A percentile compares a stretch with the other conserved stretches of the same genome.
These are phyloP conservation scores for Pissodes strobi DNA, from an alignment of 1,140 invertebrate species.

Conservation along the genomic window DNA sequence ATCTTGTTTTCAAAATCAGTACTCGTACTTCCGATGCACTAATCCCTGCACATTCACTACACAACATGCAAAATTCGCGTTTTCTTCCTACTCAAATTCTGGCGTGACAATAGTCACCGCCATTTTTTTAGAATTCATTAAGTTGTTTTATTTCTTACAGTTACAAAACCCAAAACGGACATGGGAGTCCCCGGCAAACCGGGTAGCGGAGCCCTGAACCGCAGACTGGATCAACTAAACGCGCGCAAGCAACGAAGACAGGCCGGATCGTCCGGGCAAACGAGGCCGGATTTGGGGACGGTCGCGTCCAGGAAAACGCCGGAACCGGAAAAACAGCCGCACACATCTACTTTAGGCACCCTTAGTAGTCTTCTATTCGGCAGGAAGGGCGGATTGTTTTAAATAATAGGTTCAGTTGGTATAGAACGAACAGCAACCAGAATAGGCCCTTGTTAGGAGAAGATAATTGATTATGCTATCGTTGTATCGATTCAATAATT, in stretches of 20 bases:
- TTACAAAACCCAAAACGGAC: slow-evolving; percentile 30
- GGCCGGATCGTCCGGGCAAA: slow-evolving; percentile 54
- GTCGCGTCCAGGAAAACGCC: slow-evolving; percentile 56
- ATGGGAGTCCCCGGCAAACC: slow-evolving; percentile 62
- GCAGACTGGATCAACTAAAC: slow-evolving; percentile 56
- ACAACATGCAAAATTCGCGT: too few species aligned
- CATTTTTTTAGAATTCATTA: too few species aligned
- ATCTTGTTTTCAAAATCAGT: too few species aligned
- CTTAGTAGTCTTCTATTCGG: slow-evolving; percentile 81
- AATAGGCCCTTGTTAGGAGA: too few species aligned
- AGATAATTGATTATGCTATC: too few species aligned
- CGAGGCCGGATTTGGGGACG: slow-evolving; percentile 64
- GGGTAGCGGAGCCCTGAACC: slow-evolving; percentile 59
- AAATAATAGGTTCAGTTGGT: slow-evolving; percentile 39
- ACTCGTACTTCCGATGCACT: too few species aligned
- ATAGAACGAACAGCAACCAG: too few species aligned
- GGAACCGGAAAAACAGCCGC: slow-evolving; percentile 40
- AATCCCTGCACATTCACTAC: too few species aligned
- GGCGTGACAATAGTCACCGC: too few species aligned
- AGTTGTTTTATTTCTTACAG: slow-evolving; percentile 32
- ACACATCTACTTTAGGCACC: slow-evolving; percentile 69
- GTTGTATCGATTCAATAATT: too few species aligned
- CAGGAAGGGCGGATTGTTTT: slow-evolving; percentile 79
- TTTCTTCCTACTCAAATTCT: too few species aligned
- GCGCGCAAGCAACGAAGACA: slow-evolving; percentile 55